Base-by-base conservation (phyloP, 2,888 invertebrate genomes). In the Cosmia trapezina region DNA sequence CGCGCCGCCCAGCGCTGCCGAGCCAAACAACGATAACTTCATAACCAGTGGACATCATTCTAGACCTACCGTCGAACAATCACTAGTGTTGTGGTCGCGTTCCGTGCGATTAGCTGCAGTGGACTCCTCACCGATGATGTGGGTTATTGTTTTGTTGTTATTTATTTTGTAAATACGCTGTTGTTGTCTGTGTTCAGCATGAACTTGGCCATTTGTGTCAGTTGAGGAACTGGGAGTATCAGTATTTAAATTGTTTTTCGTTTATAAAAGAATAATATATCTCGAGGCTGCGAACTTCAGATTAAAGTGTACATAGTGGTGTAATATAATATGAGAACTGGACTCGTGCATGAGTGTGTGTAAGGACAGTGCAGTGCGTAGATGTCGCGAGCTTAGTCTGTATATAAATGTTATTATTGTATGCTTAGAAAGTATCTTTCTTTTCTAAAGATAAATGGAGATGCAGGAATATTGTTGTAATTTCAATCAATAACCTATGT, bases 311-410 rank as follows among this genome's bases (percentile, higher is more conserved):
- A 90, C 76, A 91, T 90, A 90, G 66, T 77, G 67, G 80, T 89
- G 89, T 90, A 86, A 86, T 83, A 89, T 89, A 88, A 86, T 85
- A 73, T 84, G 77, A 85, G 81, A 83, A 86, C 72, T 80, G 77
- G 77, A 85, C 86, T 85, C 73, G 0, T 88, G 89, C 84, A 83
- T 89, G 91, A n/a, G n/a, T 90, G 90, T 90, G 90, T 90, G 86
- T 85, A 86, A 84, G 76, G 73, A 85, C 76, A 84, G 90, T 91
- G 89, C 83, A 85, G 90, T 92, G 91, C 90, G 90, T 91, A 91
- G 90, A 80, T 89, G 89, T 89, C 86, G 88, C 89, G 92, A 94
- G 93, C 93, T 94, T 94, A 93, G 93, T 91, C 86, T 94, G 94
- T 95, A 94, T 83, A 94, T 94, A 94, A 89, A 92, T 91, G 91